Evolutionary conservation across 2,797 vertebrate species (phyloP).

Genomic region (Myotis vivesi): DNA sequence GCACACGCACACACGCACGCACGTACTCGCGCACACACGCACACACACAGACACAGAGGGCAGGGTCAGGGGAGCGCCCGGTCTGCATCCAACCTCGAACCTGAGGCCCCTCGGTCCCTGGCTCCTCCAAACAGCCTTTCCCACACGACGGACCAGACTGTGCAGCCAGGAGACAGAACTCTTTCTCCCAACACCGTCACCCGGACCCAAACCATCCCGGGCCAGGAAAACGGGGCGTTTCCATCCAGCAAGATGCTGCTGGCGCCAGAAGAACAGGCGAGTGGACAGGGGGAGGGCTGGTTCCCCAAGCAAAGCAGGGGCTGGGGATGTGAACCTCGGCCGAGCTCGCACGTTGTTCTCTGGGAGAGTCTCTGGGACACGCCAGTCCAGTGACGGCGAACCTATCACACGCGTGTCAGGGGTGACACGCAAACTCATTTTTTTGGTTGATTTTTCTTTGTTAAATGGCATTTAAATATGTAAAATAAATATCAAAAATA

Average conservation of each 20-base stretch:
- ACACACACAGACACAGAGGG: accelerated
- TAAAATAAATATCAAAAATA: too few species aligned
- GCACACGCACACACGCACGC: too few species aligned
- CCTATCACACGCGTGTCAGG: too few species aligned
- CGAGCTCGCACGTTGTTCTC: neutral
- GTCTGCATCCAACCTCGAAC: accelerated
- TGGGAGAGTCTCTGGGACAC: too few species aligned
- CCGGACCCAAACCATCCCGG: neutral
- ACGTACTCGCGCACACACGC: too few species aligned
- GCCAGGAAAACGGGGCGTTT: accelerated
- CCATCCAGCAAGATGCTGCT: accelerated
- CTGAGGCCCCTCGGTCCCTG: neutral
- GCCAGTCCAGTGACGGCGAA: too few species aligned
- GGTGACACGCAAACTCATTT: too few species aligned
- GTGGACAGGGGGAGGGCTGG: accelerated
- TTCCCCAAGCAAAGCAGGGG: accelerated
- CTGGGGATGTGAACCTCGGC: accelerated
- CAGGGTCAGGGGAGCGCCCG: accelerated
- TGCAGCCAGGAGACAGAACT: accelerated
- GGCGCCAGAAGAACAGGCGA: accelerated
- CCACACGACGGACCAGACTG: too few species aligned
- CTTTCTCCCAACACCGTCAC: neutral
- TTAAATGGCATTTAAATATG: too few species aligned
- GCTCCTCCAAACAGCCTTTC: accelerated
- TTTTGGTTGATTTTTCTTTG: too few species aligned